Conservation (phyloP, 2,797 vertebrate genomes). For the Coilia nasus region DNA sequence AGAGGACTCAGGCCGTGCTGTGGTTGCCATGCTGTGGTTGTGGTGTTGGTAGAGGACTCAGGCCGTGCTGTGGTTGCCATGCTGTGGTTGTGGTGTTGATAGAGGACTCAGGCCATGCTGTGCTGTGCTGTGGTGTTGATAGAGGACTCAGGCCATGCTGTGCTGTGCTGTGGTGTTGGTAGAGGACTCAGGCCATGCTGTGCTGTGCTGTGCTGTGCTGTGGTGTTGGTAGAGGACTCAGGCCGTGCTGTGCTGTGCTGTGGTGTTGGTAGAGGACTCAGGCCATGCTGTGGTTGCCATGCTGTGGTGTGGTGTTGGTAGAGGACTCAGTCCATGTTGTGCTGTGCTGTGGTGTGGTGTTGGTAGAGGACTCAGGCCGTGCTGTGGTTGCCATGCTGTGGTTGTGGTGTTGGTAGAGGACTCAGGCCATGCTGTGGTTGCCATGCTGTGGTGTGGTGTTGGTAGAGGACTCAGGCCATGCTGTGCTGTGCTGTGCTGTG, state of each 20-base stretch:
- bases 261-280: no score
- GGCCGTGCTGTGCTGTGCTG: slow-evolving; percentile 57
- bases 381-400: slow-evolving; percentile 62
- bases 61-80: slow-evolving; percentile 70
- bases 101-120: slow-evolving; percentile 66
- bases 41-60: no score
- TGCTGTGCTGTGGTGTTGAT: slow-evolving; percentile 71
- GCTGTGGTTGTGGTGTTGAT: no score
- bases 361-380: no score
- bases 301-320: slow-evolving; percentile 71
- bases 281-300: slow-evolving; percentile 53
- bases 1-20: slow-evolving; percentile 66
- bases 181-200: no score
- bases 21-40: slow-evolving; percentile 9
- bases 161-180: no score
- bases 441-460: slow-evolving; percentile 18
- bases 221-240: slow-evolving; percentile 72
- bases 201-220: slow-evolving; percentile 66
- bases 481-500: no score
- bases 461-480: no score
- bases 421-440: slow-evolving; percentile 59
- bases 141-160: slow-evolving; percentile 66
- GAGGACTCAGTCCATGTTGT: slow-evolving; percentile 71
- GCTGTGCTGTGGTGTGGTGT: slow-evolving; percentile 53
- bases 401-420: slow-evolving; percentile 72